These are phyloP conservation scores for Pelochelys cantorii DNA, from an alignment of 2,797 vertebrate genomes.

Conservation along the genomic window DNA sequence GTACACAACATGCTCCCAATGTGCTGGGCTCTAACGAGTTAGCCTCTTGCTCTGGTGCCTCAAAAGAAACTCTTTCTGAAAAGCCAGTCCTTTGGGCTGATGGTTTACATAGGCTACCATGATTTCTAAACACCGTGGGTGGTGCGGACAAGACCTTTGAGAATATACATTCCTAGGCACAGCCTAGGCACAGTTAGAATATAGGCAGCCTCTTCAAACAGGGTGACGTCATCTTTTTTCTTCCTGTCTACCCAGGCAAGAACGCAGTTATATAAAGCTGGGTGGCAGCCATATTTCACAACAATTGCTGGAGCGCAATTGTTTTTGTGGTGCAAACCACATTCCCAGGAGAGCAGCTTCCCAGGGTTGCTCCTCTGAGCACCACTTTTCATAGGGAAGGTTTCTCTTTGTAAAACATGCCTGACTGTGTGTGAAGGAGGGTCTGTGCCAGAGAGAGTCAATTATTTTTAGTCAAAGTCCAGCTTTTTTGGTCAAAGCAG, in stretches of 20 bases:
- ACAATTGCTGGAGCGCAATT: accelerated
- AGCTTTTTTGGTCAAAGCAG: no score
- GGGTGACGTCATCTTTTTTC: background rate
- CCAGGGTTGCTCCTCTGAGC: background rate
- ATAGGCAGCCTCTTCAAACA: background rate
- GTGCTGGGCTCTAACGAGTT: background rate
- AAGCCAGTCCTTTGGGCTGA: background rate
- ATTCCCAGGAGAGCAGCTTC: background rate
- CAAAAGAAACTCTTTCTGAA: background rate
- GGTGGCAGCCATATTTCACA: background rate
- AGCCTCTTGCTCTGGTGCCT: accelerated
- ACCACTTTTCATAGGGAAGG: accelerated
- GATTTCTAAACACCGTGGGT: background rate
- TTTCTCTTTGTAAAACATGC: conserved; percentile 1
- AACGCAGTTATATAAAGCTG: background rate
- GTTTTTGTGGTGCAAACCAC: background rate
- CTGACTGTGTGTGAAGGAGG: background rate
- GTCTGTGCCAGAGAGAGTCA: background rate
- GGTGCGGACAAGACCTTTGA: accelerated
- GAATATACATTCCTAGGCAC: background rate
- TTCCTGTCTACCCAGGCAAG: background rate
- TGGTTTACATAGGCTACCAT: accelerated
- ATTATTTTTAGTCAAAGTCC: no score
- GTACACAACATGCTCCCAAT: accelerated
- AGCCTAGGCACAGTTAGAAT: background rate